Base-by-base conservation (phyloP, 2,888 invertebrate species). In the Alloplasta piceator region DNA sequence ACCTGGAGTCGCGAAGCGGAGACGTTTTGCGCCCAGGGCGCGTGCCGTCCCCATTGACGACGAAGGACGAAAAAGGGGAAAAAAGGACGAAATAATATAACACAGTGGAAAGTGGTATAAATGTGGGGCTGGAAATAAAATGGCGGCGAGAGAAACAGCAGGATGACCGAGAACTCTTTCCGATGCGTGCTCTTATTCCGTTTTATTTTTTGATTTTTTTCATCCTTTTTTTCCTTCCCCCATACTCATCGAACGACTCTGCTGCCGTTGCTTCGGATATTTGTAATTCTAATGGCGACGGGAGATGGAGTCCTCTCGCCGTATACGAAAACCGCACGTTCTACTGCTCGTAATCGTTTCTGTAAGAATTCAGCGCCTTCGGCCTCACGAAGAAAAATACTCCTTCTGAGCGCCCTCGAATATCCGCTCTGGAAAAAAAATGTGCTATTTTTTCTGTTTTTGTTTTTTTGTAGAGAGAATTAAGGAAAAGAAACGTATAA, bases 281-380 rank as follows among this genome's bases (percentile, higher is more conserved):
- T 90, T 90, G 90, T 90, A 89, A 90, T 90, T 90, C 90, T 90
- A 90, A 90, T 90, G 84, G 85, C 85, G 84, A 84, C 58, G 46
- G 55, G 67, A 72, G 63, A 56, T 52, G 52, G 52, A 52, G 48
- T 70, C 50, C 61, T 67, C 71, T 75, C 58, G 56, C 60, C 67
- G 60, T 67, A 58, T 56, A 60, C 74, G 58, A 67, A 74, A 74
- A 74, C 58, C 66, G 39, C 58, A 74, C 48, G 56, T 36, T 26
- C 73, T 50, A 43, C 60, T 14, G 50, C 52, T 9, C 71, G 60
- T 75, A 67, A 75, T 75, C 56, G 77, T 64, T 58, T 55, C 14
- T 52, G 14, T 63, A 71, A 74, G 58, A 79, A 75, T 79, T 75
- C 79, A 60, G 50, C 68, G 79, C 79, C 79, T 64, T 70, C 56